Percentiles rank a stretch among this genome's conserved stretches.
Evolutionary conservation across 2,113 vertebrate species (phyloP).

Genomic region (Pundamilia nyererei): DNA sequence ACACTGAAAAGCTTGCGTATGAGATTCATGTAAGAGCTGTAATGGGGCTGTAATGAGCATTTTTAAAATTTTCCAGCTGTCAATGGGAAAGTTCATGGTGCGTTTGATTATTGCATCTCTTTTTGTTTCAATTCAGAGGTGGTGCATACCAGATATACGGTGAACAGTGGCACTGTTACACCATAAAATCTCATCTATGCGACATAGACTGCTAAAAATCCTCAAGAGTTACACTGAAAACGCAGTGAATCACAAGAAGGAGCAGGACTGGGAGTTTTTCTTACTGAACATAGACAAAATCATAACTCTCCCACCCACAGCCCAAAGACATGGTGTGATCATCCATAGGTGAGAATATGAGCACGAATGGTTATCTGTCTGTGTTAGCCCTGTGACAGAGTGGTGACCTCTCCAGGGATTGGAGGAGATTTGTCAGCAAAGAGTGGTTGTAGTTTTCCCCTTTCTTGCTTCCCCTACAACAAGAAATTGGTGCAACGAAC

Average conservation of each 20-base stretch:
- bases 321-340: not conserved
- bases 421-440: not conserved
- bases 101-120: not conserved
- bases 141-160: not conserved
- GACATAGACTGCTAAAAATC: not conserved
- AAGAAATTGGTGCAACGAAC: not conserved
- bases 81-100: not conserved
- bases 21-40: not conserved
- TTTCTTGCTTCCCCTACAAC: not conserved
- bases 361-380: not conserved
- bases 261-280: not conserved
- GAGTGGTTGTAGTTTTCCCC: not conserved
- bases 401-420: not conserved
- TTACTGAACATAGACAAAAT: not conserved
- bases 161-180: not conserved
- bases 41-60: not conserved
- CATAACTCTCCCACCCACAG: not conserved
- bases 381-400: not conserved
- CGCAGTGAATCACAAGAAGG: not conserved
- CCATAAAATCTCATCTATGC: not conserved
- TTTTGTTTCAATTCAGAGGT: constrained; percentile 15
- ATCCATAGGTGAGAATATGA: not conserved
- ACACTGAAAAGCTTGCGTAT: not conserved
- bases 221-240: not conserved
- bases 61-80: not conserved